These are phyloP conservation scores for Bursaphelenchus okinawaensis DNA, from an alignment of 2,888 invertebrate genomes.

Conservation along the genomic window DNA sequence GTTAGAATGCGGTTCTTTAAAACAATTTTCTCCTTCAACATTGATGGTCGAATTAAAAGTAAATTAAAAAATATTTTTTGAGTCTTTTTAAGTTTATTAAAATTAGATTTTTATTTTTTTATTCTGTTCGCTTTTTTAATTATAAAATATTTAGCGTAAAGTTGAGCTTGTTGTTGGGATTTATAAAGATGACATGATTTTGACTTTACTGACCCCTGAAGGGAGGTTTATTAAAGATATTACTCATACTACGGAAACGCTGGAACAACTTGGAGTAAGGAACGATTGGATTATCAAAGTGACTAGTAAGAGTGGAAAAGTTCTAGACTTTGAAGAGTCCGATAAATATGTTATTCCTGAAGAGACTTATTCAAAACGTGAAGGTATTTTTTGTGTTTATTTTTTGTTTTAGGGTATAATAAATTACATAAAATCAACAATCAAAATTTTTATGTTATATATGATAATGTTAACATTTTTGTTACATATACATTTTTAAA, in stretches of 20 bases:
- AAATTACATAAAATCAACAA: no score
- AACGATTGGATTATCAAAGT: conserved; percentile 15
- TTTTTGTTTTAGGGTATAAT: background rate
- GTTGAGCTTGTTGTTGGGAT: conserved; percentile 7
- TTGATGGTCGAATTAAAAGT: background rate
- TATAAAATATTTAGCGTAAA: conserved; percentile 3
- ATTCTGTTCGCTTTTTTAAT: background rate
- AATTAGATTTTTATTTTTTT: background rate
- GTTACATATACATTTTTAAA: no score
- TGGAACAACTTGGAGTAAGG: conserved; percentile 17
- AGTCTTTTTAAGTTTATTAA: background rate
- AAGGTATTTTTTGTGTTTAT: conserved; percentile 2
- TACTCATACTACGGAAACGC: background rate
- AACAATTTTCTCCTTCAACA: background rate
- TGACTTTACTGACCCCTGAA: conserved; percentile 1
- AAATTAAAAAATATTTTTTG: no score
- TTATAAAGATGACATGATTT: conserved; percentile 3
- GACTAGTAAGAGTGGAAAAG: conserved; percentile 7
- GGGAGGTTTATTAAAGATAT: conserved; percentile 16
- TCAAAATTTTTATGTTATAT: no score
- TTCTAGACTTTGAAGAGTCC: background rate
- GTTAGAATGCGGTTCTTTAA: background rate
- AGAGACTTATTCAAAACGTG: conserved; percentile 17
- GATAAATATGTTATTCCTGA: conserved; percentile 19
- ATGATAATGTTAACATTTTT: no score